Base-by-base conservation (phyloP, 2,113 vertebrate species). In the rabbit (Oryctolagus cuniculus) region DNA sequence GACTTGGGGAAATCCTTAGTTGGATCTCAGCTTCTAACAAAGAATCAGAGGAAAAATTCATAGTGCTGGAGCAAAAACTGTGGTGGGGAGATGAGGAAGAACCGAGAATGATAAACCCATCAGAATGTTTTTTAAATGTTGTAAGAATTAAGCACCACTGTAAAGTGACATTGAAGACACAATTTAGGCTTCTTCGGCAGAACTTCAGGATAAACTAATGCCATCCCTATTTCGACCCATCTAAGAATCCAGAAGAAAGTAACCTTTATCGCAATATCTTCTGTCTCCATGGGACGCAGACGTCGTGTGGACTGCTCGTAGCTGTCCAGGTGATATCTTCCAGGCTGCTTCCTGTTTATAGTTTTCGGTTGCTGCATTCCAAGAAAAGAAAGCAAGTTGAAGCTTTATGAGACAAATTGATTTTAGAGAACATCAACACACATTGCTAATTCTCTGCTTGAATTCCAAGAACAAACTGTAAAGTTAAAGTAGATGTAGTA, bases 201-300 rank as follows among this genome's bases (percentile, higher is more conserved):
- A 90, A 29, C 4, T 78, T 81, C n/a, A 58, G 25, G 29, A 49
- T 75, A 53, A 78, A 82, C 49, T 6, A 72, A 49, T 38, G 49
- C 31, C 53, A 13, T 51, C 63, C 72, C 25, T 3, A 7, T 63
- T 90, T 91, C 79, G 24, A 38, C 31, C 73, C 58, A 73, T 38
- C 17, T 70, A 79, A 29, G 58, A 90, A 58, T 38, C 16, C 10
- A 86, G 72, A 87, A 96, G 90, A 74, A 96, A 91, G 98, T 96
- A 96, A 99, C 99, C 99, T 99, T 99, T 90, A 99, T 99, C 13
- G 99, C 99, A 2, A 99, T 97, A 27, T 99, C 99, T 88, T 99
- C 99, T 0, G 98, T 98, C 96, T 99, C 99, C 3, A 97, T 61
- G 0, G 99, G 98, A 78, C 98, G 98, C 49, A 98, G 97, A 10